Percentiles rank a stretch among this genome's conserved stretches.
These are phyloP conservation scores for Pseudococcus longispinus DNA, from an alignment of 2,888 invertebrate species.

Conservation along the genomic window DNA sequence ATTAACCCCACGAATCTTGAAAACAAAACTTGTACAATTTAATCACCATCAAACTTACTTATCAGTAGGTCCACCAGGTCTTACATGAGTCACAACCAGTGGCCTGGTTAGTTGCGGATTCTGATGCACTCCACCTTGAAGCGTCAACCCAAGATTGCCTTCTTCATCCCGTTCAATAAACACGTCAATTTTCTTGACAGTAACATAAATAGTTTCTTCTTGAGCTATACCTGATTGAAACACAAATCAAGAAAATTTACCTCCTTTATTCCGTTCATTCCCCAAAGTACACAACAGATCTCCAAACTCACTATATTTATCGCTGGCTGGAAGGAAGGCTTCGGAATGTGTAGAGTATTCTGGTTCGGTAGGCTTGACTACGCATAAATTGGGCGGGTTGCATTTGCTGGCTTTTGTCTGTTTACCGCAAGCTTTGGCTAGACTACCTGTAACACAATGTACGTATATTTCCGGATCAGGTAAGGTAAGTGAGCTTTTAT, in stretches of 20 bases:
- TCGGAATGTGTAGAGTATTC: conserved; percentile 56
- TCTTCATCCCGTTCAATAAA: conserved; percentile 79
- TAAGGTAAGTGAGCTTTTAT: background rate
- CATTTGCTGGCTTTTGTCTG: conserved; percentile 16
- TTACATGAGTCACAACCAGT: conserved; percentile 85
- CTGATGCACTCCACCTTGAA: conserved; percentile 79
- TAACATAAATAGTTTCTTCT: conserved; percentile 45
- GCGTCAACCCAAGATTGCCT: conserved; percentile 86
- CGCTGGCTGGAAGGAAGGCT: conserved; percentile 42
- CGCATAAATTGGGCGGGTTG: conserved; percentile 18
- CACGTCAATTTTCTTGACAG: conserved; percentile 59
- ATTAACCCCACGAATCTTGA: too few relatives aligned
- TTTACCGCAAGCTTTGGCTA: conserved; percentile 39
- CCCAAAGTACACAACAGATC: background rate
- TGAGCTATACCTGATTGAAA: background rate
- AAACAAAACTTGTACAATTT: too few relatives aligned
- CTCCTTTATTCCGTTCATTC: background rate
- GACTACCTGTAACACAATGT: conserved; percentile 39
- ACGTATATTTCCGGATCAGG: conserved; percentile 7
- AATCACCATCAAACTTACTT: conserved; percentile 63
- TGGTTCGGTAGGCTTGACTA: background rate
- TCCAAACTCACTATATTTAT: conserved; percentile 48
- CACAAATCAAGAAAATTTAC: background rate
- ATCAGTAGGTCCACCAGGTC: conserved; percentile 88
- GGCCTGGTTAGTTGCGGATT: conserved; percentile 72